Evolutionary conservation across 2,888 invertebrate genomes (phyloP).

Genomic region (Hydrotaea diabolus): DNA sequence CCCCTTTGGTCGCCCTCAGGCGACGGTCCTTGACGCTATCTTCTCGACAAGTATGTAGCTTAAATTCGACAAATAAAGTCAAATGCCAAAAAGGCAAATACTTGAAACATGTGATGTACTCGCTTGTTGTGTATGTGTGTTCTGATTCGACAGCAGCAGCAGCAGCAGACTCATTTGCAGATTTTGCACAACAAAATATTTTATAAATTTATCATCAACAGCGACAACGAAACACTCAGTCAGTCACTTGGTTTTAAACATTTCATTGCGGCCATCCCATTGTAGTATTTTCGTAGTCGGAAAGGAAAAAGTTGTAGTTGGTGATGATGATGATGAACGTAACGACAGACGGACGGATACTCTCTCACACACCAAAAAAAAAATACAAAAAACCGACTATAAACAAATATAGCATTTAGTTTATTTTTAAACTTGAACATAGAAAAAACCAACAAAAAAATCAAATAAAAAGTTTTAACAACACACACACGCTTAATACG

Average conservation of each 20-base stretch:
- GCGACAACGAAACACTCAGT: slow-evolving; percentile 10
- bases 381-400: slow-evolving; percentile 21
- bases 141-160: background rate
- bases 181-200: slow-evolving; percentile 55
- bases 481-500: background rate
- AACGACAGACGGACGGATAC: no score
- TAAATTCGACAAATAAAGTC: slow-evolving; percentile 38
- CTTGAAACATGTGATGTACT: slow-evolving; percentile 62
- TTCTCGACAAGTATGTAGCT: background rate
- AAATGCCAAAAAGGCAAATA: slow-evolving; percentile 63
- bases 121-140: background rate
- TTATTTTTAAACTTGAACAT: slow-evolving; percentile 54
- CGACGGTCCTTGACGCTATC: no score
- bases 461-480: slow-evolving; percentile 32
- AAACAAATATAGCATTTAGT: slow-evolving; percentile 47
- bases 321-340: background rate
- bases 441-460: slow-evolving; percentile 38
- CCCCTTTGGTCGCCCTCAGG: background rate
- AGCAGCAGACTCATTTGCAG: slow-evolving; percentile 47
- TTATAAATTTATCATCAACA: slow-evolving; percentile 62
- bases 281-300: background rate
- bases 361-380: background rate
- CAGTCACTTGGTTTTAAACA: slow-evolving; percentile 8
- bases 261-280: slow-evolving; percentile 5
- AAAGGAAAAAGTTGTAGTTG: slow-evolving; percentile 5